A percentile compares a stretch with the other conserved stretches of the same genome.
Evolutionary conservation across 1,140 invertebrate genomes (phyloP).

Genomic region (Aradophagus sp.): DNA sequence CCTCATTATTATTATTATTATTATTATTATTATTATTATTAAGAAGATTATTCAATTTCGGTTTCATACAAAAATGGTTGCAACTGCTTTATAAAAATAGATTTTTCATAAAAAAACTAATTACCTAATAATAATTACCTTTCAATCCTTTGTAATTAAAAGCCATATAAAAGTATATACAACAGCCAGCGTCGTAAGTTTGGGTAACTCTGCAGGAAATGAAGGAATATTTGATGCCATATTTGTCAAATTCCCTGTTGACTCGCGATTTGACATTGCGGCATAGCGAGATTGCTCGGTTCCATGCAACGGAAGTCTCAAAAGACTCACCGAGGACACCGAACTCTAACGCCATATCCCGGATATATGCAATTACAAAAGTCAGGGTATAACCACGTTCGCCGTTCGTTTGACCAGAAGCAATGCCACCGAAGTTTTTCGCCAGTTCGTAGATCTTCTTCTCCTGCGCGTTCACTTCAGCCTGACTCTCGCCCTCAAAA

Average conservation of each 20-base stretch:
- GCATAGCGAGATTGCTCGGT: conserved; percentile 88
- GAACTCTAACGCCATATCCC: conserved; percentile 93
- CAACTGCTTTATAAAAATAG: no score
- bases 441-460: conserved; percentile 90
- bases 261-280: conserved; percentile 92
- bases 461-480: conserved; percentile 86
- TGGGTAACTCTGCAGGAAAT: conserved; percentile 94
- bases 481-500: conserved; percentile 85
- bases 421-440: conserved; percentile 82
- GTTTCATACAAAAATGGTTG: no score
- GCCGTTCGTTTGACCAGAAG: conserved; percentile 94
- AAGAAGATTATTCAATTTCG: no score
- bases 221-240: conserved; percentile 79
- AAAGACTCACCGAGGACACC: conserved; percentile 96
- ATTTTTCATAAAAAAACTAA: no score
- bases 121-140: conserved; percentile 34
- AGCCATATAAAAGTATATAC: conserved; percentile 98
- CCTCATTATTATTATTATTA: no score
- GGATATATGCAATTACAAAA: conserved; percentile 98
- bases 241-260: conserved; percentile 81
- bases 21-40: no score
- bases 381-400: conserved; percentile 96
- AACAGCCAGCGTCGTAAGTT: conserved; percentile 97
- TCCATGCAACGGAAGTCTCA: conserved; percentile 98
- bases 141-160: conserved; percentile 81